Conservation (phyloP, 2,797 vertebrate species). For the Morelia viridis region DNA sequence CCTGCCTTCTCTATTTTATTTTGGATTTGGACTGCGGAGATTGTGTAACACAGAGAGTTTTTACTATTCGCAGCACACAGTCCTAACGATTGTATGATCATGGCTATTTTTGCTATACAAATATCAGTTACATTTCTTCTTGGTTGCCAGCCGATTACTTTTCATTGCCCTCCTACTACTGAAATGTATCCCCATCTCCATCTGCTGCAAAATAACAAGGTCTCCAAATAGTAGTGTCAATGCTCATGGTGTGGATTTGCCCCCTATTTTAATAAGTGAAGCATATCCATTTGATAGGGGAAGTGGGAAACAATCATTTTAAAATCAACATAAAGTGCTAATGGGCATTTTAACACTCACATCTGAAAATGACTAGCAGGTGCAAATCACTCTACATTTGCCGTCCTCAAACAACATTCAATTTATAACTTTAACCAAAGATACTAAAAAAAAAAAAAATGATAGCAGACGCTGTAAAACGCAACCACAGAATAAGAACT, state of each 20-base stretch:
- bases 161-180: background rate
- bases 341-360: background rate
- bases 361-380: constrained; percentile 12
- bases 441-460: background rate
- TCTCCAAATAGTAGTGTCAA: background rate
- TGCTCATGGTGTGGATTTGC: background rate
- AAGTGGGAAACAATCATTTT: background rate
- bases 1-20: background rate
- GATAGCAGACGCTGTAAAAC: background rate
- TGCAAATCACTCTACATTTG: constrained; percentile 6
- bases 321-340: constrained; percentile 15
- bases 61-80: background rate
- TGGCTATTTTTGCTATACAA: background rate
- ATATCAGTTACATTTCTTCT: background rate
- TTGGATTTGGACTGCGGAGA: background rate
- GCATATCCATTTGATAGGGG: background rate
- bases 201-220: background rate
- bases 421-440: background rate
- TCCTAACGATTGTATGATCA: background rate
- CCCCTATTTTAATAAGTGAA: constrained; percentile 14
- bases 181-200: too few relatives aligned
- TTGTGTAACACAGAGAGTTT: background rate
- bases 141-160: background rate
- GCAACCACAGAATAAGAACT: background rate
- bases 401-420: background rate